Base-by-base conservation (phyloP, 37 sponge, comb jelly and placozoan genomes). In the Chondrosia reniformis region DNA sequence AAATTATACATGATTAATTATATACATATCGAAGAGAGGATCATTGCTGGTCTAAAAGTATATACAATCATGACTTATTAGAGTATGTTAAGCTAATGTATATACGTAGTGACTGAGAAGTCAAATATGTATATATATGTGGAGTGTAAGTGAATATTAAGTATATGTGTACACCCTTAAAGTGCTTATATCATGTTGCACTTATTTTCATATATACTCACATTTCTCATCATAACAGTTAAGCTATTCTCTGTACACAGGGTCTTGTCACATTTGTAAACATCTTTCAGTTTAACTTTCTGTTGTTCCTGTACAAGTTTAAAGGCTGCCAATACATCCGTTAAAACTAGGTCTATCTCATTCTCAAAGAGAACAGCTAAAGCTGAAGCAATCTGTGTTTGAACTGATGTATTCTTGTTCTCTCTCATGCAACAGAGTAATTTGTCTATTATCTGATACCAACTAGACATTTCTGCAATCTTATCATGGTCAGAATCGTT, bases 321-420 rank as follows among this genome's bases (percentile, higher is more conserved):
- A 32, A 64, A 64, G 17, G 66, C 66, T 31, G 66, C 66, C 66
- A 32, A 64, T 10, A 64, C 66, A 64, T 64, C 66, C 3, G 34
- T 64, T 32, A 64, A 21, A 36, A 64, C 33, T 28, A 64, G 66
- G 33, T 64, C 66, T 34, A 19, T 28, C 33, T 64, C 34, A 32
- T 64, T 64, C 34, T 64, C 66, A 64, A 64, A 64, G 5, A 64
- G 4, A 7, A 64, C 34, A 34, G 66, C 66, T 28, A 64, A 7
- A 34, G 66, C 66, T 10, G 33, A 36, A 31, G 66, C 66, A 64
- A 64, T 64, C 34, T 64, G 66, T 36, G 25, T 4, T 10, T 64
- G 34, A 27, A 64, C 21, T 2, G 33, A 64, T 21, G 25, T 32
- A 36, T 64, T n/a, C 25, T 64, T 64, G 21, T 10, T 64, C 5